phyloP scores from a whole-genome alignment of 2,797 vertebrate species.

The Sitta carolinensis region DNA sequence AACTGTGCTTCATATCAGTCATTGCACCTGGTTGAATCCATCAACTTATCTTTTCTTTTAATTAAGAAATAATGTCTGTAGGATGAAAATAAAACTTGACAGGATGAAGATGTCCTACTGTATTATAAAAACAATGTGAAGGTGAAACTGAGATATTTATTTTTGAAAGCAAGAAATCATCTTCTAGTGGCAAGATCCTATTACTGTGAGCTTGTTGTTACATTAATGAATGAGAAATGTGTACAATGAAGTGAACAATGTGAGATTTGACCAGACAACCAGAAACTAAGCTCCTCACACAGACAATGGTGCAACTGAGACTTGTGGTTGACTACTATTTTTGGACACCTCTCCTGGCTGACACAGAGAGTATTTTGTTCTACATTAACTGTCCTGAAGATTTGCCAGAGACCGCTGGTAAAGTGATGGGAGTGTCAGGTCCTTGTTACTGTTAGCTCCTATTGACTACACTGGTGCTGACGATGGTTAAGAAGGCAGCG shows the following conservation, averaged over 20 bases:
- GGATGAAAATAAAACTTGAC: constrained; percentile 57
- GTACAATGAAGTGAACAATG: neutral
- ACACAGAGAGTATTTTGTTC: constrained; percentile 42
- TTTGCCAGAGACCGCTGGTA: constrained; percentile 32
- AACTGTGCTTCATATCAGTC: constrained; percentile 24
- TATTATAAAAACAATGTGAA: constrained; percentile 41
- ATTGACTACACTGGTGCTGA: neutral
- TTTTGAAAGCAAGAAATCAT: constrained; percentile 60
- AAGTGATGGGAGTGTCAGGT: constrained; percentile 11
- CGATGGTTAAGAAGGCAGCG: accelerated
- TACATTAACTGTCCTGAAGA: constrained; percentile 43
- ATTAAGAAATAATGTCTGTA: constrained; percentile 68
- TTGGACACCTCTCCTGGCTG: constrained; percentile 37
- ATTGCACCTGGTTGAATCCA: constrained; percentile 41
- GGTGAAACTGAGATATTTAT: constrained; percentile 25
- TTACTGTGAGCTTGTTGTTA: constrained; percentile 48
- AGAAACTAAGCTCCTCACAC: constrained; percentile 22
- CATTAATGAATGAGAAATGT: constrained; percentile 47
- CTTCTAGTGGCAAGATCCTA: constrained; percentile 16
- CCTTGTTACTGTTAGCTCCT: neutral
- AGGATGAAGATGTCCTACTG: constrained; percentile 46
- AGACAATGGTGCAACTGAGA: constrained; percentile 32
- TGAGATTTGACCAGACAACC: constrained; percentile 16
- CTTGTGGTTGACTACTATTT: constrained; percentile 31
- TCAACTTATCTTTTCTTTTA: constrained; percentile 68